Evolutionary conservation across 1,140 invertebrate genomes (phyloP).

Genomic region (Drosophila quadrilineata): DNA sequence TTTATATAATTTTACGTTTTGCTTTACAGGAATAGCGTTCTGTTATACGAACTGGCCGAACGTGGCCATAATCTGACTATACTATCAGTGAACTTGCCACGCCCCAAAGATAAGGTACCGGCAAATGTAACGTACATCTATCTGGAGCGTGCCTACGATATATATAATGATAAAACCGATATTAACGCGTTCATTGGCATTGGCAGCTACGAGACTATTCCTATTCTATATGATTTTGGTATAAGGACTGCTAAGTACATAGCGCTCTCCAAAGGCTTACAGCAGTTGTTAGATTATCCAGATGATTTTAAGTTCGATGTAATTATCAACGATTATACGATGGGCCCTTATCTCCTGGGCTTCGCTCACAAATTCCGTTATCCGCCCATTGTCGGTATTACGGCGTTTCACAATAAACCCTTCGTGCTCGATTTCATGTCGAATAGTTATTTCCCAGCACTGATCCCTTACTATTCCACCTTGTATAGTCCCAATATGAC

Average conservation of each 20-base stretch:
- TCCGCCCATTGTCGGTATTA: slow-evolving; percentile 44
- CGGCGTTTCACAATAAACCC: slow-evolving; percentile 32
- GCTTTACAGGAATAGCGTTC: slow-evolving; percentile 21
- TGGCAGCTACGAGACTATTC: slow-evolving; percentile 7
- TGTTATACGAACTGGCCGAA: slow-evolving; percentile 30
- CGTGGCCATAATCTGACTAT: slow-evolving; percentile 48
- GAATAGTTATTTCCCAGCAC: slow-evolving; percentile 18
- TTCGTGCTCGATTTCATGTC: slow-evolving; percentile 12
- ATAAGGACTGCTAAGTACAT: slow-evolving; percentile 15
- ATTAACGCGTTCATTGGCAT: slow-evolving; percentile 6
- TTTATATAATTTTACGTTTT: not conserved
- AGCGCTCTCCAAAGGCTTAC: slow-evolving; percentile 2
- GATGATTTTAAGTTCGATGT: slow-evolving; percentile 43
- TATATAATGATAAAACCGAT: not conserved
- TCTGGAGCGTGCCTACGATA: slow-evolving; percentile 29
- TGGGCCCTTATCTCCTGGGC: slow-evolving; percentile 36
- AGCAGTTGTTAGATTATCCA: slow-evolving; percentile 18
- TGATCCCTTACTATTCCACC: slow-evolving; percentile 23
- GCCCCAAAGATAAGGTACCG: slow-evolving; percentile 12
- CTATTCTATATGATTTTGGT: slow-evolving; percentile 3
- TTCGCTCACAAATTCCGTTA: slow-evolving; percentile 40
- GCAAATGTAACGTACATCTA: slow-evolving; percentile 23
- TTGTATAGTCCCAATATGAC: slow-evolving; percentile 40
- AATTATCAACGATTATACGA: slow-evolving; percentile 42
- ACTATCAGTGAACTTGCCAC: slow-evolving; percentile 28